These are phyloP conservation scores for Melanogrammus aeglefinus DNA, from an alignment of 2,797 vertebrate genomes.

Conservation along the genomic window DNA sequence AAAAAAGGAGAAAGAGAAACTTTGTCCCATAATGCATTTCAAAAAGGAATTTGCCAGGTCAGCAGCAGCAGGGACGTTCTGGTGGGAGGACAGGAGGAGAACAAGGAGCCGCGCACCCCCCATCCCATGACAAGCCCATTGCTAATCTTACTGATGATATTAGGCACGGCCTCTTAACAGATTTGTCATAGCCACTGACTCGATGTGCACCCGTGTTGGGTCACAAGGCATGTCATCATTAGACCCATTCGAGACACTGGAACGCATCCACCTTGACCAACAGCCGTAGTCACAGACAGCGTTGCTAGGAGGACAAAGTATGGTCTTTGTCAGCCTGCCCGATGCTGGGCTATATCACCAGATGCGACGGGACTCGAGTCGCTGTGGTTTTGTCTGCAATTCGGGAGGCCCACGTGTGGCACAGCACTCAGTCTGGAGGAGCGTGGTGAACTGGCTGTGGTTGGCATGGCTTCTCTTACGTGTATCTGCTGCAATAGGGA, in stretches of 20 bases:
- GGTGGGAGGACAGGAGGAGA: constrained; percentile 37
- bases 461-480: background rate
- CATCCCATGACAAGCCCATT: constrained; percentile 9
- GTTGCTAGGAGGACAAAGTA: constrained; percentile 5
- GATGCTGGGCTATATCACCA: constrained; percentile 8
- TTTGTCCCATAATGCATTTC: background rate
- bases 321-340: background rate
- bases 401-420: constrained; percentile 7
- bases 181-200: constrained; percentile 12
- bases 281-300: background rate
- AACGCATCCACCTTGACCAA: background rate
- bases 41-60: background rate
- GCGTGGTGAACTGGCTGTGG: background rate
- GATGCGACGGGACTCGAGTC: constrained; percentile 22
- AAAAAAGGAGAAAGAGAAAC: background rate
- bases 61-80: background rate
- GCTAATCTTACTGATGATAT: constrained; percentile 31
- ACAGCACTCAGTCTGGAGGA: background rate
- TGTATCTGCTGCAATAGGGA: background rate
- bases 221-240: constrained; percentile 1
- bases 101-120: constrained; percentile 1
- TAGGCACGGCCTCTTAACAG: background rate
- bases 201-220: constrained; percentile 1
- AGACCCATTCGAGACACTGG: background rate
- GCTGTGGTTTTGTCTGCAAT: background rate